phyloP scores from a whole-genome alignment of 2,797 vertebrate genomes.

The Hemibagrus guttatus region DNA sequence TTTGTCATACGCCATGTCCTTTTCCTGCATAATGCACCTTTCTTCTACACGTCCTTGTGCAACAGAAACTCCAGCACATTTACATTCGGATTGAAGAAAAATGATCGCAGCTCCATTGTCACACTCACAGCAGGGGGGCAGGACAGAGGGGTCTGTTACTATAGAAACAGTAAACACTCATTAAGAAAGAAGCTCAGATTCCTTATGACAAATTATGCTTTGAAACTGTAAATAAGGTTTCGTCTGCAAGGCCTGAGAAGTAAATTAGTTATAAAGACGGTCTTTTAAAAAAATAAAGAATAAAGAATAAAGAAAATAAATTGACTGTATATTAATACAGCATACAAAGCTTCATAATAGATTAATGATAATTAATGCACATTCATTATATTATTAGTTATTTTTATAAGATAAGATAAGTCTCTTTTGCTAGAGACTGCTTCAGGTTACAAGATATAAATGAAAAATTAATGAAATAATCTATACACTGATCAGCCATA shows the following conservation, averaged over 20 bases:
- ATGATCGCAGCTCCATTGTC: conserved; percentile 38
- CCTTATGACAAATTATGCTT: background rate
- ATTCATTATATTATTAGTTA: no score
- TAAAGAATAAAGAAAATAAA: background rate
- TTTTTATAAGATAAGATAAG: no score
- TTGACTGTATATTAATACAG: background rate
- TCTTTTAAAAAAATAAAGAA: no score
- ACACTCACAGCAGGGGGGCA: conserved; percentile 50
- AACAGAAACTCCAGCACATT: conserved; percentile 33
- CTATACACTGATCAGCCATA: no score
- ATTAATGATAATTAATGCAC: no score
- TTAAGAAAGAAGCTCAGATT: conserved; percentile 13
- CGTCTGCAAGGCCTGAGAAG: background rate
- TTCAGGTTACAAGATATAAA: no score
- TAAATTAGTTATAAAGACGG: background rate
- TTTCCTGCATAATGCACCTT: conserved; percentile 51
- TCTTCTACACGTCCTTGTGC: conserved; percentile 26
- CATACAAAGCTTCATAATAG: background rate
- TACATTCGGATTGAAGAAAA: conserved; percentile 48
- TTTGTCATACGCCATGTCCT: conserved; percentile 57
- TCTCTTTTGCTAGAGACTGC: no score
- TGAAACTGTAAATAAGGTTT: background rate
- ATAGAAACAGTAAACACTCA: conserved; percentile 74
- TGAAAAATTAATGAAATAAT: no score
- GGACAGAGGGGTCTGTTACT: conserved; percentile 64